Percentiles rank a stretch among this genome's conserved stretches.
These are phyloP conservation scores for Pseudoatta argentina DNA, from an alignment of 1,140 invertebrate species.

Conservation along the genomic window DNA sequence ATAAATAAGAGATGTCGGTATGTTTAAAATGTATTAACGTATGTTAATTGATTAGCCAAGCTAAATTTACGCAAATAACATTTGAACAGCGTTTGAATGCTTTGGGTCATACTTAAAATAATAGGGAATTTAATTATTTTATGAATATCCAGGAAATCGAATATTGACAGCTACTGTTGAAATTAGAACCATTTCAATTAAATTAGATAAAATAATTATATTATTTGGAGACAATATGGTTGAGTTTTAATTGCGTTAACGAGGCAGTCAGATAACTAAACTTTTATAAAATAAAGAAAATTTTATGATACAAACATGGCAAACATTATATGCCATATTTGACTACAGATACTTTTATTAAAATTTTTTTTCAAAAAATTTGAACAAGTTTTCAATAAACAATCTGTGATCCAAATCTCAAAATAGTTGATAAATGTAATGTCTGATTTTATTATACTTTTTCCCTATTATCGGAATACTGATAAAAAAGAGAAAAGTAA, in stretches of 20 bases:
- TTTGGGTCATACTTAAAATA: neutral
- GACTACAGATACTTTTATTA: neutral
- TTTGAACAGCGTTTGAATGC: neutral
- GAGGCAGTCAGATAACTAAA: neutral
- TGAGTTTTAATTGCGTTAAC: neutral
- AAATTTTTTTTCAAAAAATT: neutral
- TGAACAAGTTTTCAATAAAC: neutral
- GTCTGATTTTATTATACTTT: neutral
- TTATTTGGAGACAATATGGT: neutral
- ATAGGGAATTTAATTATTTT: conserved; percentile 7
- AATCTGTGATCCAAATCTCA: neutral
- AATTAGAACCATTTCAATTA: neutral
- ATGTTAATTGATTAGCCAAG: neutral
- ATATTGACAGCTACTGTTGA: neutral
- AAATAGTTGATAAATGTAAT: neutral
- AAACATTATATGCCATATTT: neutral
- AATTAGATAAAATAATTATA: neutral
- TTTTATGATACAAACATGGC: neutral
- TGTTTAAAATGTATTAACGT: neutral
- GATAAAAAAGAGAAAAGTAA: neutral
- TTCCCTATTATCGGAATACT: neutral
- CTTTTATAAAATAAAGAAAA: neutral
- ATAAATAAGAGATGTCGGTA: neutral
- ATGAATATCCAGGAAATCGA: neutral
- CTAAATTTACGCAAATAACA: neutral